Evolutionary conservation across 2,888 invertebrate species (phyloP).

Genomic region (Archaeoteleia sp.): DNA sequence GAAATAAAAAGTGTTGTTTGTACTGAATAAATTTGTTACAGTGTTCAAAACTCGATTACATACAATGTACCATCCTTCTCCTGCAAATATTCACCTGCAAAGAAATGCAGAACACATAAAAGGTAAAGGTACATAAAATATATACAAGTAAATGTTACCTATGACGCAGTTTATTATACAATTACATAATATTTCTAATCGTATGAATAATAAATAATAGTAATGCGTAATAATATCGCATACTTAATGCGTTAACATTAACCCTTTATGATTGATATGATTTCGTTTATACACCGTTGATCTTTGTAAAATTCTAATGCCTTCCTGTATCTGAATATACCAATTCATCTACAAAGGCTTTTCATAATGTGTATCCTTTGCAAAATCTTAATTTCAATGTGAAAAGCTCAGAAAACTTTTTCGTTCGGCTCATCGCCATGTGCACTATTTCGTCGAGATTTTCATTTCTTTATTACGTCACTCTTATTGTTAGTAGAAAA

Average conservation of each 20-base stretch:
- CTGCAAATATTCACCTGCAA: no score
- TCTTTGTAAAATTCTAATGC: slow-evolving; percentile 43
- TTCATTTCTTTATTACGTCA: slow-evolving; percentile 20
- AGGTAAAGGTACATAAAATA: background rate
- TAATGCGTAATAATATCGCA: slow-evolving; percentile 65
- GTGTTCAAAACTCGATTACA: no score
- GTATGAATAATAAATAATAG: slow-evolving; percentile 71
- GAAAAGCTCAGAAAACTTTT: slow-evolving; percentile 31
- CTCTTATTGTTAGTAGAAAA: slow-evolving; percentile 58
- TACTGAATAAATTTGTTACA: no score
- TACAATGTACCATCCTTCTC: no score
- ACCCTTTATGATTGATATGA: slow-evolving; percentile 73
- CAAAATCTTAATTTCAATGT: slow-evolving; percentile 23
- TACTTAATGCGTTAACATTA: slow-evolving; percentile 70
- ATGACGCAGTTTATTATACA: slow-evolving; percentile 74
- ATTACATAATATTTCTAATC: slow-evolving; percentile 73
- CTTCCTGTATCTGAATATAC: slow-evolving; percentile 13
- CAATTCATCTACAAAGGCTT: background rate
- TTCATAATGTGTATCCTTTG: slow-evolving; percentile 12
- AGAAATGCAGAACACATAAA: no score
- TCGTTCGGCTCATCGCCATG: slow-evolving; percentile 6
- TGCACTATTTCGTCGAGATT: slow-evolving; percentile 6
- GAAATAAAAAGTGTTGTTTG: no score
- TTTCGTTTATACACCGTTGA: slow-evolving; percentile 72
- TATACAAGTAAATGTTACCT: slow-evolving; percentile 53